Evolutionary conservation across 2,888 invertebrate genomes (phyloP), one percentile per base, ranked within the genome.

Genomic region (Hoplodrina ambigua): DNA sequence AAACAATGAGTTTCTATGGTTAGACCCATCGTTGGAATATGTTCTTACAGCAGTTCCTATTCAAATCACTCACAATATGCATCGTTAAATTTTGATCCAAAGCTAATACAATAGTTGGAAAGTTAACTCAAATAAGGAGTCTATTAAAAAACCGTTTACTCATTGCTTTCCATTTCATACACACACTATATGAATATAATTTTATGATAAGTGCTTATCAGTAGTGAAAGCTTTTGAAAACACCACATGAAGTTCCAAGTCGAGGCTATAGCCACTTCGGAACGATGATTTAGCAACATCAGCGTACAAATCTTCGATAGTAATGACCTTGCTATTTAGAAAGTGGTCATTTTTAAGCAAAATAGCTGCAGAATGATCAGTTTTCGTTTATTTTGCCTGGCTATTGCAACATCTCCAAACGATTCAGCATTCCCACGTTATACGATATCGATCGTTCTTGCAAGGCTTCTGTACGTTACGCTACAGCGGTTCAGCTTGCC

Each of bases 391-490:
- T 67, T 82, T 78, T 75, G 50, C 50, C 41, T 72, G 57, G 63
- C 70, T 79, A 67, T 86, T 85, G 76, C 83, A 79, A 79, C 78
- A 78, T 79, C 77, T 69, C 72, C 69, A 77, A 81, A 78, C 73
- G 68, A 71, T 80, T 81, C 58, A 82, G 68, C 82, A 85, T 89
- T 91, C 90, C 86, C 90, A 91, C 88, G 94, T 91, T 87, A 94
- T 86, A 87, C 85, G 91, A 93, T 93, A 94, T 93, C 91, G 94
- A 93, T 91, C 89, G 91, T 87, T 80, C 86, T 94, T 93, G 90
- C 90, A 90, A 90, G 94, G 94, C 92, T 94, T 94, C 94, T 84
- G 86, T 84, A 82, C 85, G 91, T 86, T 86, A 89, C 92, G 92
- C 89, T 90, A 88, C 89, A 86, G 75, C 86, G 90, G 81, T 75